Evolutionary conservation across 2,888 invertebrate genomes (phyloP), one percentile per base, ranked within the genome.

Genomic region (Resseliella maxima): DNA sequence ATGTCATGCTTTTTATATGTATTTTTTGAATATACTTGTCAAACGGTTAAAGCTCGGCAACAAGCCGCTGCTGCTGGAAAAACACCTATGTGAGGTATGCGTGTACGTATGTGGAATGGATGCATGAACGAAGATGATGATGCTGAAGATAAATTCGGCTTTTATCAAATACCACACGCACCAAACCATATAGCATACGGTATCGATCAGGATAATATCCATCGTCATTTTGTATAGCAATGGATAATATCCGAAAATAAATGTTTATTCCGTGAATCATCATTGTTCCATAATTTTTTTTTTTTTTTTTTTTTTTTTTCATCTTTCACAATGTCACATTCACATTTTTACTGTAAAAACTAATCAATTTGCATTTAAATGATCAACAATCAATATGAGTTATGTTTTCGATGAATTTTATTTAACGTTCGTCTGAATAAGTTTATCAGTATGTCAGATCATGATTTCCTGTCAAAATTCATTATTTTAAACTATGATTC

Each of bases 311-410:
- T 45, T 5, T 50, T 18, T 6, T 24, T 59, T 59, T 59, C 24
- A 6, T 8, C 24, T 59, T n/a, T 24, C 12, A 10, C 18, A 50
- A 15, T 2, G 46, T 18, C 18, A 50, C 8, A 15, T 50, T 2
- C 46, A 2, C 2, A 15, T 50, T 50, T 18, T 18, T 15, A 50
- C 59, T 59, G n/a, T 59, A 6, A 2, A 59, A 59, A 27, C 59
- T 59, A 24, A 59, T 59, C 2, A 24, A 59, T 59, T 59, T 24
- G 59, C 24, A 59, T 59, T n/a, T 59, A 59, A 59, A 59, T 59
- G n/a, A 59, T 59, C 59, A 59, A 59, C 24, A 59, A 59, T 59
- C 59, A 59, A 59, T 24, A 59, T 59, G 27, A n/a, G 24, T 59
- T n/a, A 24, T 24, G 59, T 6, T 59, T 59, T 5, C 59, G 27